phyloP scores from a whole-genome alignment of 2,113 vertebrate genomes.

The Phalacrocorax carbo region DNA sequence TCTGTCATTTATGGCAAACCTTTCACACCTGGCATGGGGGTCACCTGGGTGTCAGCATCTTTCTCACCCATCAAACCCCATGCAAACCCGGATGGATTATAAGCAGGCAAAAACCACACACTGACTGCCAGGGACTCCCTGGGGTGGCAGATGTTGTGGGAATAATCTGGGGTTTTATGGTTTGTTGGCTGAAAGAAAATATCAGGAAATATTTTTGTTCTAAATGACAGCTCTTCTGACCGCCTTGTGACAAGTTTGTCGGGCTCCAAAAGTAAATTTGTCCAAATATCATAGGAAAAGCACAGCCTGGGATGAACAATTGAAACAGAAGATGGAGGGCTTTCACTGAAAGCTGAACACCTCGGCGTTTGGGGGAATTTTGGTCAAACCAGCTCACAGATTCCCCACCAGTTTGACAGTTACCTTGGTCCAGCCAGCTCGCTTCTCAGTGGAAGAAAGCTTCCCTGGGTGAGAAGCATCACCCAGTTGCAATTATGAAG shows the following conservation, averaged over 20 bases:
- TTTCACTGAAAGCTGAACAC: not conserved
- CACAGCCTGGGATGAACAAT: not conserved
- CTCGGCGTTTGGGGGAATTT: not conserved
- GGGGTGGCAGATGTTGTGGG: not conserved
- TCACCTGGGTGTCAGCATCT: not conserved
- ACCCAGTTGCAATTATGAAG: accelerated
- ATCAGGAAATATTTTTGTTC: not conserved
- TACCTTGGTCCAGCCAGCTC: not conserved
- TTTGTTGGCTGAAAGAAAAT: not conserved
- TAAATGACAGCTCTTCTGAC: not conserved
- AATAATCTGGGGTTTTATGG: not conserved
- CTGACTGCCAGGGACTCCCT: not conserved
- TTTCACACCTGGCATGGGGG: not conserved
- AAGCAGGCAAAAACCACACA: not conserved
- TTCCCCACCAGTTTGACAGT: not conserved
- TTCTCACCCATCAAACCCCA: not conserved
- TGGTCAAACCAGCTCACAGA: not conserved
- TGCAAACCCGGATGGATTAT: not conserved
- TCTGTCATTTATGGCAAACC: not conserved
- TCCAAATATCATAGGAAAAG: not conserved
- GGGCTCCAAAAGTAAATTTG: not conserved
- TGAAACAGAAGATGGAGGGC: not conserved
- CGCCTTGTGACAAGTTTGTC: not conserved
- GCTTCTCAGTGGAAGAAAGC: not conserved
- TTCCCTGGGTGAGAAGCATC: not conserved